Percentiles rank a stretch among this genome's conserved stretches.
Evolutionary conservation across 2,888 invertebrate genomes (phyloP).

Genomic region (Leucania comma): DNA sequence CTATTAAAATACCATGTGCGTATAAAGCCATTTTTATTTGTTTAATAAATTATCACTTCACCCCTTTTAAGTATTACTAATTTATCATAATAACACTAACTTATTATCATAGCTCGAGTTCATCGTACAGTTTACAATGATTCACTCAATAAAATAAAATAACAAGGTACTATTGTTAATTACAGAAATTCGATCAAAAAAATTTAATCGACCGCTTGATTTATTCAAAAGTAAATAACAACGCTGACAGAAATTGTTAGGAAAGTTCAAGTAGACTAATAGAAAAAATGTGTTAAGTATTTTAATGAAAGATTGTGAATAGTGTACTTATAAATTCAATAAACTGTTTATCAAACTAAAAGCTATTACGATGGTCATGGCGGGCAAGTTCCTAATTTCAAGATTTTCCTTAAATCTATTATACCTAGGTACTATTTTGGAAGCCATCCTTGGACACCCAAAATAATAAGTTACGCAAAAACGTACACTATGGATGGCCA

Average conservation of each 20-base stretch:
- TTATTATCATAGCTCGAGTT: constrained; percentile 15
- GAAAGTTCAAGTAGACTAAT: neutral
- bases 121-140: constrained; percentile 3
- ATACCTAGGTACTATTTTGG: neutral
- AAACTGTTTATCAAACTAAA: no score
- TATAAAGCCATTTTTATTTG: constrained; percentile 26
- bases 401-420: no score
- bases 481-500: neutral
- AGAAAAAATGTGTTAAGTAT: neutral
- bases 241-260: neutral
- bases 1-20: constrained; percentile 7
- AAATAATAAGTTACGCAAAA: neutral
- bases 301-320: neutral
- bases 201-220: neutral
- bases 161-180: neutral
- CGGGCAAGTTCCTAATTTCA: neutral
- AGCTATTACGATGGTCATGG: neutral
- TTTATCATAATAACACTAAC: constrained; percentile 6
- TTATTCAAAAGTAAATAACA: neutral
- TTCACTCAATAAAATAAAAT: neutral
- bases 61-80: constrained; percentile 8
- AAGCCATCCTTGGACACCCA: constrained; percentile 3
- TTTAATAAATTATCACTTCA: constrained; percentile 24
- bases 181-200: neutral
- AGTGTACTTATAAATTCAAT: neutral